These are phyloP conservation scores for Dioctria linearis DNA, from an alignment of 2,888 invertebrate genomes.

Conservation along the genomic window DNA sequence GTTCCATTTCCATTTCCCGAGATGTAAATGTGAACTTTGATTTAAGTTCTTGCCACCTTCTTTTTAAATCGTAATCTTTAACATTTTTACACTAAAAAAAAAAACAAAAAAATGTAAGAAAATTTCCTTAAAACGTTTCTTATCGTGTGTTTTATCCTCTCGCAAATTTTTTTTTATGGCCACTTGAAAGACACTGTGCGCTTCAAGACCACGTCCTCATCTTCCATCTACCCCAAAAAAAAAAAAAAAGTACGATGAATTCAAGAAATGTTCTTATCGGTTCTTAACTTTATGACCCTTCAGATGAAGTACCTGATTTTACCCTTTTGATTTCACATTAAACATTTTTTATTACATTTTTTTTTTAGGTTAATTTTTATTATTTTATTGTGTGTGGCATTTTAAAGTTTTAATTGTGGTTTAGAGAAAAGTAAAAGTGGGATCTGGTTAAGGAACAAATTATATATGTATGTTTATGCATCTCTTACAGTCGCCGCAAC, in stretches of 20 bases:
- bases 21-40: slow-evolving; percentile 14
- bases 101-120: neutral
- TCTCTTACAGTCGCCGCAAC: no score
- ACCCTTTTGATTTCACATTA: slow-evolving; percentile 46
- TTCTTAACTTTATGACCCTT: slow-evolving; percentile 46
- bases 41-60: neutral
- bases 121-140: slow-evolving; percentile 43
- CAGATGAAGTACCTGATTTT: slow-evolving; percentile 46
- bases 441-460: no score
- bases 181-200: slow-evolving; percentile 47
- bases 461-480: no score
- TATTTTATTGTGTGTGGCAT: no score
- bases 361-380: neutral
- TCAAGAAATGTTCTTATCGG: slow-evolving; percentile 45
- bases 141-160: slow-evolving; percentile 50
- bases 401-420: no score
- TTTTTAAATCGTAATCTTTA: slow-evolving; percentile 17
- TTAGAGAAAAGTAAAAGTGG: no score
- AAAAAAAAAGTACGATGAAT: slow-evolving; percentile 35
- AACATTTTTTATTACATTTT: slow-evolving; percentile 42
- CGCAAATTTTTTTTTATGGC: slow-evolving; percentile 48
- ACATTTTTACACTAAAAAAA: neutral
- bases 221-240: neutral
- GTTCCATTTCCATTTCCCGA: neutral
- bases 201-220: slow-evolving; percentile 26